Base-by-base conservation (phyloP, 1,140 invertebrate species). In the Brachystomella parvula region DNA sequence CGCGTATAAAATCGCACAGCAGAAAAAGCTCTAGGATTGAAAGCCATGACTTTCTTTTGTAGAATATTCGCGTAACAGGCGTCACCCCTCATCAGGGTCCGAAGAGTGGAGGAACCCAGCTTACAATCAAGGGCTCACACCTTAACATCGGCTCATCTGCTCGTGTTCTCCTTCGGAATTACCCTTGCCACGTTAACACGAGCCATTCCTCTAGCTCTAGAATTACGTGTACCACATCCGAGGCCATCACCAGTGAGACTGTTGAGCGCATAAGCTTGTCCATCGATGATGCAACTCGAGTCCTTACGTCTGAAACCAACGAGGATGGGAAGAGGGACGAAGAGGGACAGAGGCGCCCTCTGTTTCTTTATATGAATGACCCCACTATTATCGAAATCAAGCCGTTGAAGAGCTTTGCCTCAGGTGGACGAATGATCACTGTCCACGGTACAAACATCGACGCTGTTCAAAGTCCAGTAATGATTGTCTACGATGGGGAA, bases 301-400 rank as follows among this genome's bases (percentile, higher is more conserved):
- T 87, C 1, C 78, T 90, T 29, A 76, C 24, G 30, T 44, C 60
- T 3, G 49, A 53, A 26, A 17, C 49, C 12, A 53, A 53, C 24
- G 39, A n/a, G 9, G 39, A 44, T 44, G 39, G 39, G 49, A 53
- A 15, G 49, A 53, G 24, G 29, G 58, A 32, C 44, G 58, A 17
- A 60, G 60, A 62, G 17, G 31, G 31, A 15, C 78, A 31, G 80
- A 82, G 12, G 82, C 82, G 49, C 19, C 47, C 58, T 75, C 85
- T 92, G 21, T 97, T 90, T 75, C 89, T 88, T 73, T 97, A 94
- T 75, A 92, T 90, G 30, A 84, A 86, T 64, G 93, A 98, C 81
- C 94, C 94, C n/a, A 89, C 87, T 0, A 90, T 98, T 61, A 87
- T 90, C 83, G 89, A 93, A 79, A 92, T 93, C 33, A 94, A 94